Conservation (phyloP, 2,888 invertebrate species). For the Diarsia brunnea region DNA sequence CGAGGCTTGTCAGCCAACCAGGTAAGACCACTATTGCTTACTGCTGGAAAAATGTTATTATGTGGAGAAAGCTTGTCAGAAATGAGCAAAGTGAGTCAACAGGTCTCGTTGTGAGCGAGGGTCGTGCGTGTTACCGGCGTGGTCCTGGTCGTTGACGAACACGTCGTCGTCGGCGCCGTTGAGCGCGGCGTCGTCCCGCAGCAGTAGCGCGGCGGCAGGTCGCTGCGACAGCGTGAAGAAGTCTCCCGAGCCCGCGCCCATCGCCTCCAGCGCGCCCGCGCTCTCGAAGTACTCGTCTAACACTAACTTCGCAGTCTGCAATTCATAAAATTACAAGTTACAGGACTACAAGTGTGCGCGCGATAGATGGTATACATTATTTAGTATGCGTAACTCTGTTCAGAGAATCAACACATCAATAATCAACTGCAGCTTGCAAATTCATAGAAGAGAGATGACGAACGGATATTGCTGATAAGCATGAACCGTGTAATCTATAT, state of each 20-base stretch:
- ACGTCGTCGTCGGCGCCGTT: slow-evolving; percentile 88
- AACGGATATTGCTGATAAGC: background rate
- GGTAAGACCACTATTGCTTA: slow-evolving; percentile 21
- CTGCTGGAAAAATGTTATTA: slow-evolving; percentile 7
- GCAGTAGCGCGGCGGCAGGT: slow-evolving; percentile 87
- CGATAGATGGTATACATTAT: background rate
- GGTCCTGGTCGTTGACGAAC: slow-evolving; percentile 72
- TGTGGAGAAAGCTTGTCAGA: slow-evolving; percentile 4
- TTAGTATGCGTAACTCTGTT: background rate
- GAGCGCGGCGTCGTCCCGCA: slow-evolving; percentile 85
- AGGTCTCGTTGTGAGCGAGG: background rate
- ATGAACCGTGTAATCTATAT: background rate
- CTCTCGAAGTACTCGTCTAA: slow-evolving; percentile 96
- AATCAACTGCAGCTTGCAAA: background rate
- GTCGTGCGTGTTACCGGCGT: slow-evolving; percentile 38
- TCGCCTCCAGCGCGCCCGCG: slow-evolving; percentile 86
- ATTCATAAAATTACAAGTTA: slow-evolving; percentile 2
- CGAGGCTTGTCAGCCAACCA: slow-evolving; percentile 8
- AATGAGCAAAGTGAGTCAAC: slow-evolving; percentile 23
- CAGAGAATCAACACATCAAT: too few relatives aligned
- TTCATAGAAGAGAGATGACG: background rate
- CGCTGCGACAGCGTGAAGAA: slow-evolving; percentile 90
- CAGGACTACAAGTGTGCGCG: background rate
- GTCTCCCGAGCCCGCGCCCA: slow-evolving; percentile 88
- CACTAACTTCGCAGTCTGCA: slow-evolving; percentile 96